Evolutionary conservation across 1,140 invertebrate species (phyloP).

Genomic region (Hyphantria cunea): DNA sequence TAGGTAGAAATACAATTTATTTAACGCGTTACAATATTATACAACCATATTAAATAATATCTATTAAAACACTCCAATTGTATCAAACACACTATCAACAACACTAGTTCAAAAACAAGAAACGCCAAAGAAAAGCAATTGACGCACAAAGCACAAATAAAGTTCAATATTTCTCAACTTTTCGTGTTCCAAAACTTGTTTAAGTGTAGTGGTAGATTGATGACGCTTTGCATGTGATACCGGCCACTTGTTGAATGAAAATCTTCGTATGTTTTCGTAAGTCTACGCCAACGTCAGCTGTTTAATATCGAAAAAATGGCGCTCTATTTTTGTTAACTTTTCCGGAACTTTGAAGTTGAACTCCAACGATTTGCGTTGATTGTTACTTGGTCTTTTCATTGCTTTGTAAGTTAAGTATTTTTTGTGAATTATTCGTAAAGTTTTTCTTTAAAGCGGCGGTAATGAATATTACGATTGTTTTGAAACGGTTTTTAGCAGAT

Average conservation of each 20-base stretch:
- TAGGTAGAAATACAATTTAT: too few relatives aligned
- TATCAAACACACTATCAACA: too few relatives aligned
- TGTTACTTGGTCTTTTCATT: conserved; percentile 1
- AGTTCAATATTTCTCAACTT: conserved; percentile 24
- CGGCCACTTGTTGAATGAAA: conserved; percentile 68
- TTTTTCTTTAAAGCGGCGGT: too few relatives aligned
- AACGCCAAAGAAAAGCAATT: too few relatives aligned
- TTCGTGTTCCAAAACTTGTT: conserved; percentile 23
- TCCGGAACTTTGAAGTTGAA: conserved; percentile 6
- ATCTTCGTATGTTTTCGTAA: conserved; percentile 69
- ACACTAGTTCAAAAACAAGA: too few relatives aligned
- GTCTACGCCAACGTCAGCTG: conserved; percentile 40
- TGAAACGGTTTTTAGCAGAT: too few relatives aligned
- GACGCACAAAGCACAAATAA: not conserved
- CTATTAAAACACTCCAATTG: too few relatives aligned
- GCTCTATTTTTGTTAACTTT: conserved; percentile 16
- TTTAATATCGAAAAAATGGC: conserved; percentile 21
- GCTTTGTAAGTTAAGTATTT: not conserved
- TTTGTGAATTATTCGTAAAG: too few relatives aligned
- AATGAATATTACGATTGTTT: too few relatives aligned
- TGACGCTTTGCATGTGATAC: conserved; percentile 26
- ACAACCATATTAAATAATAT: too few relatives aligned
- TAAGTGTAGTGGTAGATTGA: conserved; percentile 21
- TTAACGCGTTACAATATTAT: too few relatives aligned
- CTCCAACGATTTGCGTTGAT: not conserved